Evolutionary conservation across 2,888 invertebrate species (phyloP).

Genomic region (Chrysodeixis includens): DNA sequence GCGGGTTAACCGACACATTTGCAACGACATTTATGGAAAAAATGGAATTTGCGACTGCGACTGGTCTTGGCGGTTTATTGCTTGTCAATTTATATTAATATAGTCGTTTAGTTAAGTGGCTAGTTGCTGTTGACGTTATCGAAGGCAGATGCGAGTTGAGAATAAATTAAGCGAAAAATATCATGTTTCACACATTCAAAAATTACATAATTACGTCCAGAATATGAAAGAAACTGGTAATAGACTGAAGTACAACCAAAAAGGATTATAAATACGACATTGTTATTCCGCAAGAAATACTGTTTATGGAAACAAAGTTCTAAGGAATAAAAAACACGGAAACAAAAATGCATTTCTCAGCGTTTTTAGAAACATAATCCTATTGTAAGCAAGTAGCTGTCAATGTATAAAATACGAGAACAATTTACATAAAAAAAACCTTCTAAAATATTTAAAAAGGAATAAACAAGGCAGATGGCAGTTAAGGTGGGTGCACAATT

Average conservation of each 20-base stretch:
- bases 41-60: conserved; percentile 9
- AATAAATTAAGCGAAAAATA: no score
- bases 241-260: not conserved
- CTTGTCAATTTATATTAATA: not conserved
- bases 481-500: conserved; percentile 52
- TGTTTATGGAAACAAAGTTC: not conserved
- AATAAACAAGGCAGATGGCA: conserved; percentile 53
- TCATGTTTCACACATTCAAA: no score
- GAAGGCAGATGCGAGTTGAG: not conserved
- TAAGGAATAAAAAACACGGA: not conserved
- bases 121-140: not conserved
- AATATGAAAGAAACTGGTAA: no score
- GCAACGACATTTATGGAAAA: conserved; percentile 13
- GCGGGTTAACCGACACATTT: conserved; percentile 33
- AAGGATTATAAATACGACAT: conserved; percentile 9
- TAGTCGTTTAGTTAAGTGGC: not conserved
- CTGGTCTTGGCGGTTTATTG: conserved; percentile 8
- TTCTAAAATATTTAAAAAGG: conserved; percentile 45
- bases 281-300: not conserved
- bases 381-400: conserved; percentile 24
- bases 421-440: conserved; percentile 42
- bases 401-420: conserved; percentile 8
- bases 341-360: not conserved
- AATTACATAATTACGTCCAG: no score
- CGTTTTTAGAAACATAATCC: conserved; percentile 4